These are phyloP conservation scores for Aldrovandia affinis DNA, from an alignment of 2,797 vertebrate species.

Conservation along the genomic window DNA sequence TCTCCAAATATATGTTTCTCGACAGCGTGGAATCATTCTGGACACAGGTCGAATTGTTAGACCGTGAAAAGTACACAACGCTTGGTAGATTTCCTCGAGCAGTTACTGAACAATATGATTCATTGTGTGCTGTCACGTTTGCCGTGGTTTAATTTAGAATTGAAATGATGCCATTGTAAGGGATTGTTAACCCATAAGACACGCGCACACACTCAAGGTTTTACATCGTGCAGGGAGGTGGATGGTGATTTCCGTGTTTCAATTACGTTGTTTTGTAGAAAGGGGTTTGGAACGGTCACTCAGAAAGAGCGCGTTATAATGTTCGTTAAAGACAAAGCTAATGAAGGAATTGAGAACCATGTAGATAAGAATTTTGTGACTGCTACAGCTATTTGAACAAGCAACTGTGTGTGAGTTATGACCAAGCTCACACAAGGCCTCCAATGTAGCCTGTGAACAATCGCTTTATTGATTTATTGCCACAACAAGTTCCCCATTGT, in stretches of 20 bases:
- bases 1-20: too few species aligned
- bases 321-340: not conserved
- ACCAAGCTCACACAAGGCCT: not conserved
- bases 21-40: too few species aligned
- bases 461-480: constrained; percentile 37
- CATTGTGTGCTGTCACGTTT: too few species aligned
- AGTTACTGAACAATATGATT: too few species aligned
- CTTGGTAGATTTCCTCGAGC: not conserved
- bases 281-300: not conserved
- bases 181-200: too few species aligned
- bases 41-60: too few species aligned
- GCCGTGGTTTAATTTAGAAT: too few species aligned
- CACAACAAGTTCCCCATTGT: constrained; percentile 62
- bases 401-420: not conserved
- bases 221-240: too few species aligned
- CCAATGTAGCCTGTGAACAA: constrained; percentile 31
- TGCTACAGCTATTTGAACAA: not conserved
- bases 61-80: too few species aligned
- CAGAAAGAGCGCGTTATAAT: not conserved
- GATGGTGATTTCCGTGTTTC: not conserved
- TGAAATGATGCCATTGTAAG: too few species aligned
- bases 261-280: not conserved
- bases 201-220: too few species aligned
- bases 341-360: not conserved
- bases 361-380: not conserved